phyloP scores from a whole-genome alignment of 2,797 vertebrate species.

The Tauraco hartlaubi region DNA sequence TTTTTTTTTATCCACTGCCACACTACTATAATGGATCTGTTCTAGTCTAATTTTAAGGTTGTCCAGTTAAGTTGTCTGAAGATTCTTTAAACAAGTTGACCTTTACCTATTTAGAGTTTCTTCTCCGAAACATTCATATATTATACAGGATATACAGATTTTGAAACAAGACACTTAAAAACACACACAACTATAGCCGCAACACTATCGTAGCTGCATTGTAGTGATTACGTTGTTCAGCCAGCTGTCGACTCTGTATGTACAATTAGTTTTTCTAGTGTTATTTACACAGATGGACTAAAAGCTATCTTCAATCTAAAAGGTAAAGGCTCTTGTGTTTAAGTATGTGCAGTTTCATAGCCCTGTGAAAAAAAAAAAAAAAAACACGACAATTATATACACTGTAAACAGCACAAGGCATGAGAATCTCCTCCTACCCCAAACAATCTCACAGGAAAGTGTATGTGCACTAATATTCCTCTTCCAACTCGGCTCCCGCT shows the following conservation, averaged over 20 bases:
- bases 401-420: slow-evolving; percentile 91
- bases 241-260: slow-evolving; percentile 75
- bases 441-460: slow-evolving; percentile 60
- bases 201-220: slow-evolving; percentile 77
- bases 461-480: slow-evolving; percentile 76
- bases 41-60: slow-evolving; percentile 76
- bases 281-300: slow-evolving; percentile 82
- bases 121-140: slow-evolving; percentile 83
- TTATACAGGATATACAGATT: slow-evolving; percentile 84
- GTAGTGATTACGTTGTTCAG: slow-evolving; percentile 75
- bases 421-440: slow-evolving; percentile 72
- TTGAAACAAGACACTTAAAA: slow-evolving; percentile 76
- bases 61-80: slow-evolving; percentile 81
- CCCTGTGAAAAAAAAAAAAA: slow-evolving; percentile 74
- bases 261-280: slow-evolving; percentile 73
- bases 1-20: slow-evolving; percentile 57
- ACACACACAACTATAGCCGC: slow-evolving; percentile 71
- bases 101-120: slow-evolving; percentile 86
- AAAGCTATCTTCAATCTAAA: slow-evolving; percentile 76
- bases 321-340: slow-evolving; percentile 83
- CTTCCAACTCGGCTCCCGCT: slow-evolving; percentile 79
- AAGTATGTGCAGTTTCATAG: slow-evolving; percentile 82
- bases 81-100: slow-evolving; percentile 75
- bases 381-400: slow-evolving; percentile 84
- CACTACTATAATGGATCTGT: slow-evolving; percentile 73